Evolutionary conservation across 2,888 invertebrate genomes (phyloP), one percentile per base, ranked within the genome.

Genomic region (Oxytorus armatus): DNA sequence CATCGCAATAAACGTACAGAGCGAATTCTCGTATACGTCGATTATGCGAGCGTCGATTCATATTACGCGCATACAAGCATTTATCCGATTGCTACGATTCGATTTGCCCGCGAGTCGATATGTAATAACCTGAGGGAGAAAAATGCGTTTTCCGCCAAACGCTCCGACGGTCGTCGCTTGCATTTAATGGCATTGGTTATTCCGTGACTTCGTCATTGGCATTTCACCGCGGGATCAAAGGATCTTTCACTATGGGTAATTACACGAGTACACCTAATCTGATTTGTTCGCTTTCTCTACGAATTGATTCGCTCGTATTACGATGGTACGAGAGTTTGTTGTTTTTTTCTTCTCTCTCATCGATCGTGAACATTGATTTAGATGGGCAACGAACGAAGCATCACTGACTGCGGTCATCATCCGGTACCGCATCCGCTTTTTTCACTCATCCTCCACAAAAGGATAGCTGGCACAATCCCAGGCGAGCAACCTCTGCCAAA

Each of bases 1-100:
- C 70, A 75, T 49, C 72, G 49, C 49, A 63, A 81, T 76, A 81
- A n/a, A 79, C 70, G 65, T 63, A 77, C 59, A 66, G 57, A 65
- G 70, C 65, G 61, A 73, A 74, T 36, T 55, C 51, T 21, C 68
- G 57, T 25, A 42, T 53, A 61, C 59, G 29, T 70, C 57, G 70
- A 70, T 59, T 59, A 42, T 16, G 10, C 36, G 23, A 68, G 23
- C 39, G 39, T 39, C 18, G 33, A 66, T 21, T 16, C 21, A n/a
- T n/a, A 49, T n/a, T 11, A 39, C 25, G 23, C 36, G 8, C 21
- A 36, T 23, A 33, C 21, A 42, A 66, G 65, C 49, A 49, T 65
- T 33, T 33, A 21, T 33, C 29, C 21, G 36, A 66, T 66, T 51
- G 65, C 18, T 51, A 18, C 33, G n/a, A 36, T 49, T 66, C 18